Conservation (phyloP, 2,797 vertebrate species). For the Darevskia nairensis region DNA sequence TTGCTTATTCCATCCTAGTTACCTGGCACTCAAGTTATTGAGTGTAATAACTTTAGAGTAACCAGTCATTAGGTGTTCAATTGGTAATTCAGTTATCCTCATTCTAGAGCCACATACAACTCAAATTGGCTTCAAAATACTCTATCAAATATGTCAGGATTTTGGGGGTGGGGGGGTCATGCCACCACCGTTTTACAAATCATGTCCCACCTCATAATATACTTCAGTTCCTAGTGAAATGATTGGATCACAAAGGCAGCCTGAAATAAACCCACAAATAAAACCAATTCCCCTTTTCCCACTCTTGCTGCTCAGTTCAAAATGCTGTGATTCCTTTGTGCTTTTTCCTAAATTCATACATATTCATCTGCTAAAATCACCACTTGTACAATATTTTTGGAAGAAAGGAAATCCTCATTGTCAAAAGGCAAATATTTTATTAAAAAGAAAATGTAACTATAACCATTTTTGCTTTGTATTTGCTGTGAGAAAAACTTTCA, state of each 20-base stretch:
- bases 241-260: neutral
- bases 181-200: neutral
- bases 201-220: neutral
- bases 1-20: too few species aligned
- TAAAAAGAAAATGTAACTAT: slow-evolving; percentile 2
- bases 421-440: neutral
- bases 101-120: neutral
- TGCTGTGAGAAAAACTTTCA: neutral
- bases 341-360: neutral
- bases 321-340: slow-evolving; percentile 6
- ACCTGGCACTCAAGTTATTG: neutral
- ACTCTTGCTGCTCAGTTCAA: neutral
- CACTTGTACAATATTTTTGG: neutral
- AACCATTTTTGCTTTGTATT: slow-evolving; percentile 4
- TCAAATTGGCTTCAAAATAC: neutral
- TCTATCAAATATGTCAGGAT: neutral
- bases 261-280: neutral
- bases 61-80: neutral
- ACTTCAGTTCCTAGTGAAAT: neutral
- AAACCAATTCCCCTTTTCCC: neutral
- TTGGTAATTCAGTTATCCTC: neutral
- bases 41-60: too few species aligned
- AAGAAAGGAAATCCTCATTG: slow-evolving; percentile 5
- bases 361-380: neutral
- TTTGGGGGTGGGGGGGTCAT: neutral